Base-by-base conservation (phyloP, 2,888 invertebrate species). In the Seira ritae region DNA sequence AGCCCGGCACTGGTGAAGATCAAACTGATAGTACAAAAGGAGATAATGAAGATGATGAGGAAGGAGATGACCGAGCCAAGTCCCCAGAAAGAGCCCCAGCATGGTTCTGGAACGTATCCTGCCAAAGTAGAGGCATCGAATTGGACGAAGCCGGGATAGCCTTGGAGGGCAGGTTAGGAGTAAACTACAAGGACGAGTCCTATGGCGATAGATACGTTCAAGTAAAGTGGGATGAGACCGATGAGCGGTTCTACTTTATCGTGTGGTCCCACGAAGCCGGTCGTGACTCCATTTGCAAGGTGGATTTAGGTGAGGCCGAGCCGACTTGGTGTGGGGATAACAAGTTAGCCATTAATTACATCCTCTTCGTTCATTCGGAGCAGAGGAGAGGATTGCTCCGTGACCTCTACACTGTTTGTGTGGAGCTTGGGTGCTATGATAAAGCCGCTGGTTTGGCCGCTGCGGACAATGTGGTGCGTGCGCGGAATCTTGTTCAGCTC, bases 71-170 rank as follows among this genome's bases (percentile, higher is more conserved):
- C 23, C 10, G 65, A 70, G 15, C 71, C 1, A 15, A 17, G 12
- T 68, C 80, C 3, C 68, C 73, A 1, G 20, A 23, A 0, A 60
- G 68, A 80, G 78, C 88, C 55, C 89, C 89, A 1, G 67, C 66
- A 2, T 89, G 89, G 89, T 89, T 89, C 66, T 89, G 89, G 89
- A 84, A 79, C 19, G 75, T 80, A 12, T 87, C 87, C 80, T 87
- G 69, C 67, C 86, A 88, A 60, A 87, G 85, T 22, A 82, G 86
- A n/a, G 89, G 87, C 0, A 86, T 87, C 60, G 85, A 87, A 37
- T 69, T 89, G 79, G 89, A 89, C 55, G 89, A 89, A 76, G 89
- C 89, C 17, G 87, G 87, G 0, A 86, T 88, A 62, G 87, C 85
- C 0, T 76, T 89, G 15, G 87, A 89, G 76, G 89, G 88, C 24